Percentiles rank a stretch among this genome's conserved stretches.
Evolutionary conservation across 2,797 vertebrate species (phyloP).

Genomic region (Poecilia velifera): DNA sequence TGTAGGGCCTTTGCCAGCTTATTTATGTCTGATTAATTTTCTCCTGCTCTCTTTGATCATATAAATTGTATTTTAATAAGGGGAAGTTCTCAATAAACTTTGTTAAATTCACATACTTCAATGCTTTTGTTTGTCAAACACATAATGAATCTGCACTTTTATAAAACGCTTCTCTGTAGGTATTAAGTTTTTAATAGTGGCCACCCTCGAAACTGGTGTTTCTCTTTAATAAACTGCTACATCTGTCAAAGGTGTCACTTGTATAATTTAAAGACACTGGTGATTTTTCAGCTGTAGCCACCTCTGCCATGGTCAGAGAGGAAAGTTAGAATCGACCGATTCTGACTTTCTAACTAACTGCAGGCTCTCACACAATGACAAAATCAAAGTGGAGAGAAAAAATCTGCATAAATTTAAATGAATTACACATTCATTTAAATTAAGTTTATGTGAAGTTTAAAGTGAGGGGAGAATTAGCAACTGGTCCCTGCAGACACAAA

Average conservation of each 20-base stretch:
- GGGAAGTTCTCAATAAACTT: background rate
- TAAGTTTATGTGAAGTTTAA: background rate
- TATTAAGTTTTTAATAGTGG: background rate
- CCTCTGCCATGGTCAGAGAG: background rate
- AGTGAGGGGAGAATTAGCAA: background rate
- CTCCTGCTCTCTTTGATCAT: background rate
- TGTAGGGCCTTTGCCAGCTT: background rate
- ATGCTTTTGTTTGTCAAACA: background rate
- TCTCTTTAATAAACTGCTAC: background rate
- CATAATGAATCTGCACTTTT: background rate
- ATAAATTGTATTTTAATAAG: background rate
- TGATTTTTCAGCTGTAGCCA: background rate
- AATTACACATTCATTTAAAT: background rate
- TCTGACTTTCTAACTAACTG: too few species aligned
- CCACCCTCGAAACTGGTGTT: background rate
- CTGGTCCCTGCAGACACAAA: background rate
- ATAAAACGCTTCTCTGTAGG: background rate
- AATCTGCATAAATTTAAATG: background rate
- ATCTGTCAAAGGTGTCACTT: background rate
- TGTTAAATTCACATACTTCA: background rate
- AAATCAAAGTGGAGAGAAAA: background rate
- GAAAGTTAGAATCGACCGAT: background rate
- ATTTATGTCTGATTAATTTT: background rate
- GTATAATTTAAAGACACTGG: background rate
- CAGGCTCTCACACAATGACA: background rate